These are phyloP conservation scores for Drosophila kambysellisi DNA, from an alignment of 2,888 invertebrate species.

Conservation along the genomic window DNA sequence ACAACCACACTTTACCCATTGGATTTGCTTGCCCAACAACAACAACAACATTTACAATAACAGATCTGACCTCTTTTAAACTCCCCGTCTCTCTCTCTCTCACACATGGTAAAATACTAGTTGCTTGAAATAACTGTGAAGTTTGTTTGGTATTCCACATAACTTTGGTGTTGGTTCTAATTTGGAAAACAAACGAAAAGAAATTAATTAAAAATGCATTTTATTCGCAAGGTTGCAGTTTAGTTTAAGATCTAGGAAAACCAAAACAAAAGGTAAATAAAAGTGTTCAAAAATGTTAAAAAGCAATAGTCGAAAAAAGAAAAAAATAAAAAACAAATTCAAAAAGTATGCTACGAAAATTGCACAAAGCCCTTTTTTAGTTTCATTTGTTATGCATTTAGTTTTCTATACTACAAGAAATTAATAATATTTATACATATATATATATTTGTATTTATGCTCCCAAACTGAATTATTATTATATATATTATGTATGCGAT, in stretches of 20 bases:
- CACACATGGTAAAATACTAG: conserved; percentile 38
- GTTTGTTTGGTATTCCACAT: conserved; percentile 24
- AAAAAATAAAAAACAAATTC: conserved; percentile 54
- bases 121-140: conserved; percentile 42
- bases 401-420: conserved; percentile 40
- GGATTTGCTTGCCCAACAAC: conserved; percentile 53
- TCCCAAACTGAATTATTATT: conserved; percentile 32
- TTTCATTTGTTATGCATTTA: conserved; percentile 57
- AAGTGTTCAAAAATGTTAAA: conserved; percentile 82
- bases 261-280: conserved; percentile 61
- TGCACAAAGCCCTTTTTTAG: conserved; percentile 77
- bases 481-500: conserved; percentile 40
- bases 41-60: conserved; percentile 29
- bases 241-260: conserved; percentile 61
- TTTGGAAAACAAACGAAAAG: conserved; percentile 24
- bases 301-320: conserved; percentile 73
- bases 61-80: conserved; percentile 38
- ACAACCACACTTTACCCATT: conserved; percentile 46
- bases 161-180: conserved; percentile 73
- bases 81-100: background rate
- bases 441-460: conserved; percentile 42
- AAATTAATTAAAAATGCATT: conserved; percentile 16
- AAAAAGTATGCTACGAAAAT: conserved; percentile 74
- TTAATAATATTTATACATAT: conserved; percentile 24
- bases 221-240: conserved; percentile 66